These are phyloP conservation scores for Euwallacea similis DNA, from an alignment of 1,140 invertebrate species.

Conservation along the genomic window DNA sequence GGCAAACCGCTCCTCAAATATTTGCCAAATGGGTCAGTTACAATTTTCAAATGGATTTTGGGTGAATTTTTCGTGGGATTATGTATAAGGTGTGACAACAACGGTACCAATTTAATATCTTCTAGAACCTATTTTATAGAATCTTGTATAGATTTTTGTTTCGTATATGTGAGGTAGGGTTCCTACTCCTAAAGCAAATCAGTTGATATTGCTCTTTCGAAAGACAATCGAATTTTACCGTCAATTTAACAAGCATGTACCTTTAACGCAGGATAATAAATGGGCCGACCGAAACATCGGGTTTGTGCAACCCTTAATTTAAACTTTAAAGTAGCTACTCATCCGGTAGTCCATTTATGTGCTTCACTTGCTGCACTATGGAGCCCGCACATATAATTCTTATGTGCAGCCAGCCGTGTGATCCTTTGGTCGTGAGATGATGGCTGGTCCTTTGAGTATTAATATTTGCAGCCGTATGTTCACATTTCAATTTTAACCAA, in stretches of 20 bases:
- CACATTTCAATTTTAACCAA: too few species aligned
- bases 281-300: conserved; percentile 20
- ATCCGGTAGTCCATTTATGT: conserved; percentile 28
- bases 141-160: too few species aligned
- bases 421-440: background rate
- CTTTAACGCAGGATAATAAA: conserved; percentile 26
- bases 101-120: too few species aligned
- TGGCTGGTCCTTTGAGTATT: too few species aligned
- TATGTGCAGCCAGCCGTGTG: background rate
- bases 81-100: too few species aligned
- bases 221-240: conserved; percentile 26
- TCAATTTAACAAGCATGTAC: conserved; percentile 32
- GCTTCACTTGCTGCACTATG: conserved; percentile 15
- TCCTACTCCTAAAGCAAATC: background rate
- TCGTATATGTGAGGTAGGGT: too few species aligned
- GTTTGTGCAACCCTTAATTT: conserved; percentile 32
- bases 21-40: conserved; percentile 19
- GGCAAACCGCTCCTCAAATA: conserved; percentile 1
- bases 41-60: background rate
- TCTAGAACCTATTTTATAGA: too few species aligned
- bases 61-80: background rate
- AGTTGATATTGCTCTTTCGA: background rate
- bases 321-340: conserved; percentile 34
- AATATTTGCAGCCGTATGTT: too few species aligned
- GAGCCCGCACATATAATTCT: conserved; percentile 20